Conservation (phyloP, 2,888 invertebrate genomes). For the Sphaerophoria rueppellii region DNA sequence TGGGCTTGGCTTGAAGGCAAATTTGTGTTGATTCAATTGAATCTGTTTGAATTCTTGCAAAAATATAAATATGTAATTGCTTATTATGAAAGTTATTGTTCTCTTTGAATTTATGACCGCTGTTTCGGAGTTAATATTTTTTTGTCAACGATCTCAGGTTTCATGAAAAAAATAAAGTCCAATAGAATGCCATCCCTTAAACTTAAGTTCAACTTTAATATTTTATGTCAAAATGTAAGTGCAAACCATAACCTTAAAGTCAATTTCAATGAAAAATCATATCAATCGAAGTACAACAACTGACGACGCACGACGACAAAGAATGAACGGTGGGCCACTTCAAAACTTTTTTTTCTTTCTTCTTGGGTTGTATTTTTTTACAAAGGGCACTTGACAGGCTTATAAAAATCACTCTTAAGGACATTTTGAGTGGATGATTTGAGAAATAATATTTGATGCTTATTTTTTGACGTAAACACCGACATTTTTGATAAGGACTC, state of each 20-base stretch:
- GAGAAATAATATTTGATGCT: constrained; percentile 33
- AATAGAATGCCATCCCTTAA: no score
- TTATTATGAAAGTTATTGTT: no score
- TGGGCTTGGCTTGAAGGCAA: not conserved
- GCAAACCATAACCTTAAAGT: not conserved
- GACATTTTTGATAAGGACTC: constrained; percentile 10
- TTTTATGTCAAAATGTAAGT: not conserved
- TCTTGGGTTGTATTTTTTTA: not conserved
- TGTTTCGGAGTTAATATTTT: no score
- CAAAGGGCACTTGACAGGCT: constrained; percentile 42
- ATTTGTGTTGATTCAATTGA: constrained; percentile 24
- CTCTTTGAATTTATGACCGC: no score
- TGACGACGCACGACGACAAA: not conserved
- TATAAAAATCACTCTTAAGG: constrained; percentile 20
- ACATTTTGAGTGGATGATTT: constrained; percentile 41
- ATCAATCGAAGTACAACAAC: constrained; percentile 34
- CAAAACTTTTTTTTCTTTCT: constrained; percentile 12
- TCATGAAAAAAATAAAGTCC: not conserved
- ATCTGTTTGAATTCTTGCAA: constrained; percentile 24
- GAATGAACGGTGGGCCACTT: constrained; percentile 2
- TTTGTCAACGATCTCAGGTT: not conserved
- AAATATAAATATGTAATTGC: no score
- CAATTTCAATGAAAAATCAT: constrained; percentile 27
- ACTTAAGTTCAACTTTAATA: not conserved
- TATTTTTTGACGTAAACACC: constrained; percentile 29